Conservation (phyloP, 1,140 invertebrate genomes). For the Drosophila micromelanica region DNA sequence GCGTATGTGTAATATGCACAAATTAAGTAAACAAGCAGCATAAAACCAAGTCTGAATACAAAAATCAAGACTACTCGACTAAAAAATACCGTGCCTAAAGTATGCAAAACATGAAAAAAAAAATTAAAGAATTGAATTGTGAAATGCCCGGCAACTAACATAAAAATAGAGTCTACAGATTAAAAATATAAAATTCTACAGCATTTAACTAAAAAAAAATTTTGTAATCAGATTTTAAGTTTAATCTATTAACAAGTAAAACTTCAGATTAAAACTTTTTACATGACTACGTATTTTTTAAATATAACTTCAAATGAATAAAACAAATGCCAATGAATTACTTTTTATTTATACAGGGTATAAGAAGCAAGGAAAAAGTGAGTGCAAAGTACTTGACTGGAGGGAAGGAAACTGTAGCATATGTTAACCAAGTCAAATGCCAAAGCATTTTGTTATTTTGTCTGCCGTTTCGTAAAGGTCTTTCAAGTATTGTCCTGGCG, state of each 20-base stretch:
- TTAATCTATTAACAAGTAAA: no score
- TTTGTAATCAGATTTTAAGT: no score
- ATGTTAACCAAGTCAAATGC: conserved; percentile 19
- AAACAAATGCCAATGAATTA: no score
- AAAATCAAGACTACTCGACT: background rate
- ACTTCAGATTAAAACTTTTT: no score
- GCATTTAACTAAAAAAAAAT: background rate
- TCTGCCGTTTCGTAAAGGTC: conserved; percentile 9
- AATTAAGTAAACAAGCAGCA: conserved; percentile 50
- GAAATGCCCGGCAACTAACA: no score
- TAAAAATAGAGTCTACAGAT: no score
- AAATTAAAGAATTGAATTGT: no score
- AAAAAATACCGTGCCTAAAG: background rate
- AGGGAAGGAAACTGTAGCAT: conserved; percentile 3
- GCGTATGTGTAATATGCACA: conserved; percentile 63
- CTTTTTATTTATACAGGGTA: background rate
- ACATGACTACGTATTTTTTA: no score
- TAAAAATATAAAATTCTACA: background rate
- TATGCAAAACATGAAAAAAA: no score
- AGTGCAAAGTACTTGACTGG: background rate
- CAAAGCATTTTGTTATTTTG: conserved; percentile 53
- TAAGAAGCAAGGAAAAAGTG: conserved; percentile 1
- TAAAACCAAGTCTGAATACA: conserved; percentile 14
- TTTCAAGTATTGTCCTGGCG: conserved; percentile 47
- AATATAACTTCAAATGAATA: no score